A percentile compares a stretch with the other conserved stretches of the same genome.
Evolutionary conservation across 1,140 invertebrate species (phyloP).

Genomic region (Drosophila ironensis): DNA sequence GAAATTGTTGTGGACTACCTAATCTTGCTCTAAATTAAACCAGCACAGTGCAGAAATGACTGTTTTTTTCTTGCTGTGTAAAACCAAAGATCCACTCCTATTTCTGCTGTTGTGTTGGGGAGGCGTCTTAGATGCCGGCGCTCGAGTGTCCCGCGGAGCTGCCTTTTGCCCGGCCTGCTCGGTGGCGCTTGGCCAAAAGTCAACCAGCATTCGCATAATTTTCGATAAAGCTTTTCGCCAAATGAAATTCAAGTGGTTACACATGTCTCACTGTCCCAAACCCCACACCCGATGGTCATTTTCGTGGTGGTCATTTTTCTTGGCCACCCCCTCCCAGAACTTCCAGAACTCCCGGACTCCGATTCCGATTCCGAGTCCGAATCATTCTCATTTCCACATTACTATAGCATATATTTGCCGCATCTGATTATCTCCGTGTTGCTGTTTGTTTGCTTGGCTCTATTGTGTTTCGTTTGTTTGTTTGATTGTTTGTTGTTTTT

Average conservation of each 20-base stretch:
- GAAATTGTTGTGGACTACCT: background rate
- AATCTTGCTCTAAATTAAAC: background rate
- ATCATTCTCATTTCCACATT: conserved; percentile 73
- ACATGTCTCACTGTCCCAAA: conserved; percentile 42
- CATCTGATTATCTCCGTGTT: conserved; percentile 65
- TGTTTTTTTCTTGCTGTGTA: conserved; percentile 1
- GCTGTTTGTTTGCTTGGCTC: conserved; percentile 64
- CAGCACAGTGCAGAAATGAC: background rate
- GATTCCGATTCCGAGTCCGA: background rate
- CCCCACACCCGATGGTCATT: background rate
- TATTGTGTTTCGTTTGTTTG: conserved; percentile 41
- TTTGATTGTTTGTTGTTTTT: conserved; percentile 60
- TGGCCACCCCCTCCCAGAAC: conserved; percentile 14
- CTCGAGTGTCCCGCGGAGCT: conserved; percentile 52
- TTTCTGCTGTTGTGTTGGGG: conserved; percentile 15
- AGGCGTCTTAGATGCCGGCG: background rate
- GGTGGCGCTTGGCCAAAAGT: conserved; percentile 74
- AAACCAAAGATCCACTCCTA: background rate
- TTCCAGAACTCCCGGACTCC: background rate
- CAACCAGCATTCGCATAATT: conserved; percentile 77
- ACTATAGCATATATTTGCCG: conserved; percentile 45
- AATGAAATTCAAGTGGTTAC: conserved; percentile 81
- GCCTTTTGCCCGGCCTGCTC: conserved; percentile 9
- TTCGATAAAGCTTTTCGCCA: conserved; percentile 78
- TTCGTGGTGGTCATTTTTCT: conserved; percentile 63